These are phyloP conservation scores for Corynorhinus townsendii DNA, from an alignment of 2,113 vertebrate species.

Conservation along the genomic window DNA sequence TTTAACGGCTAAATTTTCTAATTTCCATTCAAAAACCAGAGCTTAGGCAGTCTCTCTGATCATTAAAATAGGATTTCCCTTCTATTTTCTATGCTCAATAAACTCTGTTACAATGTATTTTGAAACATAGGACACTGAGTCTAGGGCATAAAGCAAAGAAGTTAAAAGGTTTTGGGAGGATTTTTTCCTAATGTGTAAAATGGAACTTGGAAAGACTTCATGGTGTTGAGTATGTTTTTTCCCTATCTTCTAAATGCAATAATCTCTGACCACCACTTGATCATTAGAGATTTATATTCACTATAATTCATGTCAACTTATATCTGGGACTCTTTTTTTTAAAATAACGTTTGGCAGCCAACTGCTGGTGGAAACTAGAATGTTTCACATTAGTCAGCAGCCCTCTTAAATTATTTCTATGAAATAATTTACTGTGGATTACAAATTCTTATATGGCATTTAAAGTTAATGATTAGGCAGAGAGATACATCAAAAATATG, in stretches of 20 bases:
- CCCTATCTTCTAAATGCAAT: conserved; percentile 72
- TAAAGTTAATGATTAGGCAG: conserved; percentile 81
- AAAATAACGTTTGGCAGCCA: conserved; percentile 76
- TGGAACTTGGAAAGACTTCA: conserved; percentile 36
- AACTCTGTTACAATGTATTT: conserved; percentile 58
- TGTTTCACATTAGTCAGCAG: conserved; percentile 83
- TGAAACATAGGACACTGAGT: not conserved
- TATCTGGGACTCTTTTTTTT: conserved; percentile 53
- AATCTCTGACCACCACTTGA: conserved; percentile 72
- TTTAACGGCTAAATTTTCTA: not conserved
- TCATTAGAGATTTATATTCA: conserved; percentile 73
- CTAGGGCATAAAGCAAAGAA: not conserved
- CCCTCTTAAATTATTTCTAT: conserved; percentile 80
- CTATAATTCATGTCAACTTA: conserved; percentile 81
- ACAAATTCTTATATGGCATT: conserved; percentile 80
- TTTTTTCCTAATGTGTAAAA: conserved; percentile 10
- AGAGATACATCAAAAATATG: conserved; percentile 78
- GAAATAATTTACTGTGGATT: conserved; percentile 81
- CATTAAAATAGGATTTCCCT: conserved; percentile 62
- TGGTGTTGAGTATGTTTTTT: conserved; percentile 62
- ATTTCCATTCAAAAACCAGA: conserved; percentile 38
- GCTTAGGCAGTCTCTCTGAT: not conserved
- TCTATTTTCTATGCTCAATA: conserved; percentile 66
- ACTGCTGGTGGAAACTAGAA: conserved; percentile 75
- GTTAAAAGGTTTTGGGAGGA: conserved; percentile 26